Base-by-base conservation (phyloP, 2,797 vertebrate genomes). In the Australoheros facetus region DNA sequence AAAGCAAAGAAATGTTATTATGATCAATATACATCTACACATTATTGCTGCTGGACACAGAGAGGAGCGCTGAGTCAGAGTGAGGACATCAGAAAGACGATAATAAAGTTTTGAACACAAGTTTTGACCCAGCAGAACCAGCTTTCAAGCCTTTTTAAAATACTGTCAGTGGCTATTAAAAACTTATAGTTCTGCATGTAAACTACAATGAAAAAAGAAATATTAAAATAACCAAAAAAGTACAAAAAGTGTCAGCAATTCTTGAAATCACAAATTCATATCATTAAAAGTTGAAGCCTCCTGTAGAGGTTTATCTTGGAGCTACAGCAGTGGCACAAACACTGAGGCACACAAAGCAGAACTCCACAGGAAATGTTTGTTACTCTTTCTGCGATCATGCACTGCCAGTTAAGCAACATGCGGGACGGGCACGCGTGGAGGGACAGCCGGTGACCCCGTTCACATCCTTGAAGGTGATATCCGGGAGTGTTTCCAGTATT, bases 341-440 rank as follows among this genome's bases (percentile, higher is more conserved):
- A 1, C 90, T 85, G 21, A 91, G 75, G 8, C 93, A 93, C 1
- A 87, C 79, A 16, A 94, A 94, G 54, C 93, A 94, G 59, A 93
- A 91, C 42, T 78, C 2, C 3, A 62, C 92, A 94, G 1, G 0
- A 0, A 0, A 91, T 12, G 3, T 72, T 71, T 71, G 34, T 90
- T 91, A 71, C 91, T 93, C 0, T 4, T 0, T 0, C 0, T 56
- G 3, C 1, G 42, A 19, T 70, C 12, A 11, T 91, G 90, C 26
- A 87, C 80, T n/a, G 92, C 14, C 56, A 83, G 57, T 4, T 4
- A 62, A 5, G 26, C 91, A 91, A 2, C 84, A 93, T 6, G 78
- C 86, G 32, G 91, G 91, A 79, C 91, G 90, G 73, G 85, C 87
- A 0, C 89, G 87, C 37, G 80, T 23, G 1, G 60, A 84, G 14